These are phyloP conservation scores for Megaceryle maxima DNA, from an alignment of 2,113 vertebrate species.

Conservation along the genomic window DNA sequence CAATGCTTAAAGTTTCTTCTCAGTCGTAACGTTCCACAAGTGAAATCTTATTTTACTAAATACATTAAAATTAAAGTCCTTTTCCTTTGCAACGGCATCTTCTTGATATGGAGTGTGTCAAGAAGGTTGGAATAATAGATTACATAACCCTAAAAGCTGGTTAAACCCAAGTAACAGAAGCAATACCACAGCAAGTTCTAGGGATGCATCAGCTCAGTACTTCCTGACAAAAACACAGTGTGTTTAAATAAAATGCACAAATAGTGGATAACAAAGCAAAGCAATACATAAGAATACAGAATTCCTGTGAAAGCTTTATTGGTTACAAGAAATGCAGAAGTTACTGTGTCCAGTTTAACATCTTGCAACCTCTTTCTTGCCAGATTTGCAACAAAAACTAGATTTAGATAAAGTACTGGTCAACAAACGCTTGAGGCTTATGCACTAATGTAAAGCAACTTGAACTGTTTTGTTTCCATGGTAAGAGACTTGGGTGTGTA, in stretches of 20 bases:
- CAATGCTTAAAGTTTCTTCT: not conserved
- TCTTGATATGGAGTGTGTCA: not conserved
- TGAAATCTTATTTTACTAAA: not conserved
- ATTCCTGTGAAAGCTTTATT: not conserved
- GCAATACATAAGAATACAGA: too few relatives aligned
- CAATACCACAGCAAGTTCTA: not conserved
- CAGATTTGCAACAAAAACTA: not conserved
- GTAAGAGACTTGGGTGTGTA: not conserved
- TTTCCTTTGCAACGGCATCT: not conserved
- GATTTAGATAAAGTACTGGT: not conserved
- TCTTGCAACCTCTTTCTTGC: not conserved
- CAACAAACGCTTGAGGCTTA: not conserved
- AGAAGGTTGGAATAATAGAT: not conserved
- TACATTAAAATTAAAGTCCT: not conserved
- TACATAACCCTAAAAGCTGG: not conserved
- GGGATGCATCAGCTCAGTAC: not conserved
- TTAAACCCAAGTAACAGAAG: not conserved
- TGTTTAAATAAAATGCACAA: not conserved
- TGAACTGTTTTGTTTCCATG: not conserved
- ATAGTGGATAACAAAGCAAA: not conserved
- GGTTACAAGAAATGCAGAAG: not conserved
- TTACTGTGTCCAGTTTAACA: not conserved
- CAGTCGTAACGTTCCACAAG: not conserved
- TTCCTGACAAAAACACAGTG: not conserved
- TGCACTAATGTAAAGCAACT: not conserved